Conservation (phyloP, 2,113 vertebrate species). For the Cephalopholis sonnerati region DNA sequence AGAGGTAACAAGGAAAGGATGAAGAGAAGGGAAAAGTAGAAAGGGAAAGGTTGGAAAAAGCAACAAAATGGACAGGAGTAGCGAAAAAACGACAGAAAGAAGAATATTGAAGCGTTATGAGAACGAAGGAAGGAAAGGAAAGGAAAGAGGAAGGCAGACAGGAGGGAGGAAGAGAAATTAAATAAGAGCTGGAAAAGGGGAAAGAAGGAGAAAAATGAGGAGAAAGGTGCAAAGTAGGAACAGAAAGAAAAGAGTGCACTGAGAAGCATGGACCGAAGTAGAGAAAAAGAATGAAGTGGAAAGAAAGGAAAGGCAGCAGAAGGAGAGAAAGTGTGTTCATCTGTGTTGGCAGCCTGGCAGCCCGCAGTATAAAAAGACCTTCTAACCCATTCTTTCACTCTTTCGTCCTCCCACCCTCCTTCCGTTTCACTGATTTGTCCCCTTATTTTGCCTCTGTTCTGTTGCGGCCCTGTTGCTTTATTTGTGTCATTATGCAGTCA, state of each 20-base stretch:
- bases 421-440: constrained; percentile 46
- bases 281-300: constrained; percentile 15
- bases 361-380: constrained; percentile 39
- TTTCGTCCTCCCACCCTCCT: constrained; percentile 48
- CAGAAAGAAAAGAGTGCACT: background rate
- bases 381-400: constrained; percentile 43
- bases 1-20: background rate
- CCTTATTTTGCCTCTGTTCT: constrained; percentile 18
- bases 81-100: background rate
- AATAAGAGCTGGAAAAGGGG: background rate
- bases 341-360: constrained; percentile 40
- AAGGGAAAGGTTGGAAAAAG: background rate
- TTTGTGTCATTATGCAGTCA: constrained; percentile 9
- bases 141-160: background rate
- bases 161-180: background rate
- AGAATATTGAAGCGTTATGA: background rate
- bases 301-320: constrained; percentile 4
- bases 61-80: background rate
- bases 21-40: too few relatives aligned
- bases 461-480: constrained; percentile 31
- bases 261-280: background rate
- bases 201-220: background rate
- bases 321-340: constrained; percentile 46
- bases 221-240: background rate
- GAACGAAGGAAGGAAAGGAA: background rate